Base-by-base conservation (phyloP, 2,797 vertebrate genomes). In the Denticeps clupeoides region DNA sequence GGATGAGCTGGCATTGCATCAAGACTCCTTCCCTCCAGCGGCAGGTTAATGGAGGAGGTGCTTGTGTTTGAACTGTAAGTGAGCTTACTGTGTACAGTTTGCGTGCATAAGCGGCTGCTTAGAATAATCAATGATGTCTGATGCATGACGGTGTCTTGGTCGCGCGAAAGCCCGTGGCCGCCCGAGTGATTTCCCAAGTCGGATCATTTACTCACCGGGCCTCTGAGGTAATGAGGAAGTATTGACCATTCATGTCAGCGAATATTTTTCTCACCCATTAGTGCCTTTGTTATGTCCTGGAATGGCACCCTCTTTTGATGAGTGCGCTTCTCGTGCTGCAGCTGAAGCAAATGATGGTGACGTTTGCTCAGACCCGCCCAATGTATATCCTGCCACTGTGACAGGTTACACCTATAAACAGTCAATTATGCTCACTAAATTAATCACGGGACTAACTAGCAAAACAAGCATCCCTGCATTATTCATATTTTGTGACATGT, bases 401-500 rank as follows among this genome's bases (percentile, higher is more conserved):
- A 1, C n/a, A 59, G 43, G 62, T 62, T 51, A 9, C 29, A 41
- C 24, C 54, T 58, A 68, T 66, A 49, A 50, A 41, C 47, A 60
- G 32, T 37, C 9, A 2, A 62, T 47, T 60, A 55, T 29, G 49
- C 58, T 61, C 41, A 28, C 60, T 49, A 62, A 63, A 63, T 65
- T 41, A 60, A 55, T 35, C 58, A 60, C 37, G 45, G 5, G 47
- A 48, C 52, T 50, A 49, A 35, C 53, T 59, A 54, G 51, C 47
- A 47, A 24, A 21, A 42, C 6, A 15, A 9, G 21, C 27, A 26
- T 37, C 45, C 51, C 45, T 52, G 22, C 51, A 65, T 62, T 54
- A 63, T 64, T 66, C 55, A 64, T 68, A 56, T 59, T 43, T 29
- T 62, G 57, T 64, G 50, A 47, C 41, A 32, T 45, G 44, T 64